phyloP scores from a whole-genome alignment of 2,888 invertebrate species.

The Sesia bembeciformis region DNA sequence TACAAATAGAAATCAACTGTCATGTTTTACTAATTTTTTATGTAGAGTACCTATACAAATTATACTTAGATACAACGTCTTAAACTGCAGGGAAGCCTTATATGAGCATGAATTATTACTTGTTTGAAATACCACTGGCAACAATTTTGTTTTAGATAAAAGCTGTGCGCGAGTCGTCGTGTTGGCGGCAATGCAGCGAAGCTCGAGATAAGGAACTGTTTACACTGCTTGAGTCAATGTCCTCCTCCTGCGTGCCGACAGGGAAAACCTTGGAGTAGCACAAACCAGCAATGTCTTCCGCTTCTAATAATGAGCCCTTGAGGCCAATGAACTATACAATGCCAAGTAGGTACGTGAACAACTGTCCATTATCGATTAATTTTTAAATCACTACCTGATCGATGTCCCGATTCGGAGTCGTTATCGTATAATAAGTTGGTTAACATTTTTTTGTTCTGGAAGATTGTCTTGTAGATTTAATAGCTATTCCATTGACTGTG shows the following conservation, averaged over 20 bases:
- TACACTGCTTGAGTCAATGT: constrained; percentile 73
- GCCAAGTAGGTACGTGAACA: constrained; percentile 7
- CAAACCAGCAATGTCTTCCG: constrained; percentile 36
- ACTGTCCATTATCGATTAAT: constrained; percentile 13
- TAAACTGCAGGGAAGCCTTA: too few species aligned
- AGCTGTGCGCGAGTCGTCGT: constrained; percentile 50
- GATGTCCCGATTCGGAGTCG: too few species aligned
- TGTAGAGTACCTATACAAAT: too few species aligned
- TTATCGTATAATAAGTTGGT: too few species aligned
- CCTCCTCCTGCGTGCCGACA: constrained; percentile 58
- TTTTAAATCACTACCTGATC: too few species aligned
- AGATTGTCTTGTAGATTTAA: not conserved
- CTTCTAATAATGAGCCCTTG: constrained; percentile 30
- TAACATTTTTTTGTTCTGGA: too few species aligned
- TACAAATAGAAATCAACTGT: too few species aligned
- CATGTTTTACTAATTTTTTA: too few species aligned
- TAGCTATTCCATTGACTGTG: constrained; percentile 17
- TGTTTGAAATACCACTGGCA: constrained; percentile 14
- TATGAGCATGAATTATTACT: not conserved
- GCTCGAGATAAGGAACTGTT: constrained; percentile 72
- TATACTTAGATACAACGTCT: too few species aligned
- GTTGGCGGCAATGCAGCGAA: constrained; percentile 34
- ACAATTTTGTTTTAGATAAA: constrained; percentile 60
- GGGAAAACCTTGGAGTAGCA: constrained; percentile 67
- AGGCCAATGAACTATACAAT: constrained; percentile 43